A percentile compares a stretch with the other conserved stretches of the same genome.
phyloP scores from a whole-genome alignment of 2,888 invertebrate species.

The Charanyca ferruginea region DNA sequence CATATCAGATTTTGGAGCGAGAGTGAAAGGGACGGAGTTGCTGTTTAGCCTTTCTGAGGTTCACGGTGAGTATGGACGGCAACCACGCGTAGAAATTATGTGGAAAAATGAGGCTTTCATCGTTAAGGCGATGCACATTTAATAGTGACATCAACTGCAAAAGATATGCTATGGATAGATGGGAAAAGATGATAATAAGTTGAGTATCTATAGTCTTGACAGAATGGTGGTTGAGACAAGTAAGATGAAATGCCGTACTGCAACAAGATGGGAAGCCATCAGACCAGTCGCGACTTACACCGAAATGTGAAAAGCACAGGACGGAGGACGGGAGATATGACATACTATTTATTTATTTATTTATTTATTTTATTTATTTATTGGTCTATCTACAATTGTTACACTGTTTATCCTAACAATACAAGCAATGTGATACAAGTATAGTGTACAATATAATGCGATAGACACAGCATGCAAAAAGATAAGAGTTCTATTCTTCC shows the following conservation, averaged over 20 bases:
- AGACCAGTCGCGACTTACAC: background rate
- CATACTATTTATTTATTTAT: too few species aligned
- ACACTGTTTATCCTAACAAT: too few species aligned
- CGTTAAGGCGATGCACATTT: conserved; percentile 78
- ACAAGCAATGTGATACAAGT: too few species aligned
- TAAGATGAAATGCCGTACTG: background rate
- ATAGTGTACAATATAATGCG: too few species aligned
- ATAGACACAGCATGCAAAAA: too few species aligned
- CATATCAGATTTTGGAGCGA: conserved; percentile 64
- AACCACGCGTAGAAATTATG: conserved; percentile 82
- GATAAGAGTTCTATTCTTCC: too few species aligned
- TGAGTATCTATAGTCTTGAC: background rate
- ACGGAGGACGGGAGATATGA: too few species aligned
- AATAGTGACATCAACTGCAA: background rate
- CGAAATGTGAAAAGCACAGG: too few species aligned
- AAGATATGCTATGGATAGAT: too few species aligned
- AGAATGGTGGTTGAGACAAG: background rate
- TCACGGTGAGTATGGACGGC: conserved; percentile 79
- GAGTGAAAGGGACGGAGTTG: conserved; percentile 72
- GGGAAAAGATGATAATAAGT: background rate
- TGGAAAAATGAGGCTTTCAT: conserved; percentile 86
- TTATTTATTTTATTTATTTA: too few species aligned
- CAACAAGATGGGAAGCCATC: background rate
- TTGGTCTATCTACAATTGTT: too few species aligned
- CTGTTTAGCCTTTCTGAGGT: conserved; percentile 78